A percentile compares a stretch with the other conserved stretches of the same genome.
These are phyloP conservation scores for Embiotoca jacksoni DNA, from an alignment of 2,113 vertebrate species.

Conservation along the genomic window DNA sequence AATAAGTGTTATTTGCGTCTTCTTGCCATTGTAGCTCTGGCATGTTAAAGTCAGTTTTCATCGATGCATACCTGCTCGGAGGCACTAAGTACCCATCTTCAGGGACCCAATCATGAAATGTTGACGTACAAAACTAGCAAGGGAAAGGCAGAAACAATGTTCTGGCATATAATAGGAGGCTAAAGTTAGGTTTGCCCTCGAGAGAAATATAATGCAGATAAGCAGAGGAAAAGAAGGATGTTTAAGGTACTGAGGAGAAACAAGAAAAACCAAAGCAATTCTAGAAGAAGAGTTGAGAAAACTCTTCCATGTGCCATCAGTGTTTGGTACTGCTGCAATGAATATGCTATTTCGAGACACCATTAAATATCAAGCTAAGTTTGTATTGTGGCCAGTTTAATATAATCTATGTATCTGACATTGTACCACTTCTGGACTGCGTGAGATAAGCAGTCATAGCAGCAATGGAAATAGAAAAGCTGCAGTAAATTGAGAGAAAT, in stretches of 20 bases:
- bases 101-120: slow-evolving; percentile 61
- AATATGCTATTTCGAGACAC: neutral
- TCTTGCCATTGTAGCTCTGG: neutral
- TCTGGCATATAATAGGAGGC: slow-evolving; percentile 57
- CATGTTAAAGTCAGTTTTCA: slow-evolving; percentile 24
- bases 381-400: slow-evolving; percentile 11
- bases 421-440: slow-evolving; percentile 7
- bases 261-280: slow-evolving; percentile 29
- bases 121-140: slow-evolving; percentile 16
- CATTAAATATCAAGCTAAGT: neutral
- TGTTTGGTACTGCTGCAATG: neutral
- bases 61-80: slow-evolving; percentile 59
- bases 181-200: slow-evolving; percentile 52
- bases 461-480: slow-evolving; percentile 35
- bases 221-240: slow-evolving; percentile 15
- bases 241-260: slow-evolving; percentile 30
- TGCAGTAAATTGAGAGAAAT: slow-evolving; percentile 40
- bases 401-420: slow-evolving; percentile 17
- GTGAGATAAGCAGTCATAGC: slow-evolving; percentile 15
- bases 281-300: slow-evolving; percentile 13
- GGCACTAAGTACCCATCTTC: slow-evolving; percentile 50
- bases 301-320: neutral
- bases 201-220: slow-evolving; percentile 48
- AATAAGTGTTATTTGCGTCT: neutral
- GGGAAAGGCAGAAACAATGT: slow-evolving; percentile 41